These are phyloP conservation scores for Lerista edwardsae DNA, from an alignment of 2,797 vertebrate genomes.

Conservation along the genomic window DNA sequence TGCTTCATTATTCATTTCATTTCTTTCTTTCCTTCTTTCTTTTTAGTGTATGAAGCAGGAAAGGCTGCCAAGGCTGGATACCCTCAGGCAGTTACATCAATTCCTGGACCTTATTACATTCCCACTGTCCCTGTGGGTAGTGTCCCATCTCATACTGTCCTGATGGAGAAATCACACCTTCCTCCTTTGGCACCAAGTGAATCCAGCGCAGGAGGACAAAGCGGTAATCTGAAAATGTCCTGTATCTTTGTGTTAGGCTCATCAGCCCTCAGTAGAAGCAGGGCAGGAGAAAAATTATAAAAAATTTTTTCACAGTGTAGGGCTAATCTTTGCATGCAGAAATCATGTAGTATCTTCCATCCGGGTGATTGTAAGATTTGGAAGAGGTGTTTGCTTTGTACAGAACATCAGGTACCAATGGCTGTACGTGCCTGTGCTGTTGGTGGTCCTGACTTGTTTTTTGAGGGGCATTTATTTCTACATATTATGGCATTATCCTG, in stretches of 20 bases:
- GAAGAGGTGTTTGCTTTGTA: background rate
- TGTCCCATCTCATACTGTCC: conserved; percentile 82
- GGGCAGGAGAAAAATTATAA: conserved; percentile 24
- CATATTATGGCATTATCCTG: background rate
- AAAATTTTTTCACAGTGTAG: background rate
- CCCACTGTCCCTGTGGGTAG: conserved; percentile 87
- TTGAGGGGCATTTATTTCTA: background rate
- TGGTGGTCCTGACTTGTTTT: background rate
- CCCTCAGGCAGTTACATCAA: conserved; percentile 80
- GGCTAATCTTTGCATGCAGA: background rate
- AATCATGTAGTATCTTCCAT: background rate
- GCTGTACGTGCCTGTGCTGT: background rate
- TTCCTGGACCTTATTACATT: conserved; percentile 92
- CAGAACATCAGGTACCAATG: background rate
- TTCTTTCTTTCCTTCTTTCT: conserved; percentile 68
- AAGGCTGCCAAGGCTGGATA: conserved; percentile 89
- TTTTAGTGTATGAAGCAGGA: conserved; percentile 93
- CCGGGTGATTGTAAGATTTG: background rate
- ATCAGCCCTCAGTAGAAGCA: background rate
- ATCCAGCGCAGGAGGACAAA: conserved; percentile 77
- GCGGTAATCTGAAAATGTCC: conserved; percentile 73
- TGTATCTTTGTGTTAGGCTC: conserved; percentile 1
- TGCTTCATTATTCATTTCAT: conserved; percentile 33
- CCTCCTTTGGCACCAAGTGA: conserved; percentile 80
- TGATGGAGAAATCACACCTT: conserved; percentile 85